Evolutionary conservation across 2,797 vertebrate genomes (phyloP).

Genomic region (Babyrousa celebensis): DNA sequence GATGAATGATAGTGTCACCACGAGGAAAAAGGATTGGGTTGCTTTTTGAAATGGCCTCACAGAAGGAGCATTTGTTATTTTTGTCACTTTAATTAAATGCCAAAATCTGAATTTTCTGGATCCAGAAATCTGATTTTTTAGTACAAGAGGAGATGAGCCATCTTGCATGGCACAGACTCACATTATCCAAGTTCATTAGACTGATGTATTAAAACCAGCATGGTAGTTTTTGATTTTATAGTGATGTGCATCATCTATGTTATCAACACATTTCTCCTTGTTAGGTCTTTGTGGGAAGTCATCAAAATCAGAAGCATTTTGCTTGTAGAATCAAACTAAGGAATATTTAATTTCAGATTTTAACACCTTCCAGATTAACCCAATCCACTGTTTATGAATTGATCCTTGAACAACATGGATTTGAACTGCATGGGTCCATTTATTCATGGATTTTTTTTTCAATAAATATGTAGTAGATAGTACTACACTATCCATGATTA

Average conservation of each 20-base stretch:
- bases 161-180: slow-evolving; percentile 46
- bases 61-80: slow-evolving; percentile 66
- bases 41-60: slow-evolving; percentile 42
- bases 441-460: neutral
- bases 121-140: slow-evolving; percentile 72
- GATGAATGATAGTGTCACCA: slow-evolving; percentile 8
- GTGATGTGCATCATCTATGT: neutral
- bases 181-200: slow-evolving; percentile 18
- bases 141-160: slow-evolving; percentile 45
- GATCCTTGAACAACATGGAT: neutral
- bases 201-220: slow-evolving; percentile 50
- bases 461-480: neutral
- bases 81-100: slow-evolving; percentile 63
- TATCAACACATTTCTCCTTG: slow-evolving; percentile 1
- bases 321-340: slow-evolving; percentile 48
- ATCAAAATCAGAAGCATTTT: slow-evolving; percentile 66
- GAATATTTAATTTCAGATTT: slow-evolving; percentile 45
- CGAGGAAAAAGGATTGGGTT: neutral
- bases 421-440: neutral
- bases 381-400: slow-evolving; percentile 3
- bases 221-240: slow-evolving; percentile 46
- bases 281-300: slow-evolving; percentile 60
- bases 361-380: slow-evolving; percentile 35
- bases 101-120: slow-evolving; percentile 62
- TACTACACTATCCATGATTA: neutral